phyloP scores from a whole-genome alignment of 2,888 invertebrate genomes.

The Sepioteuthis lessoniana region DNA sequence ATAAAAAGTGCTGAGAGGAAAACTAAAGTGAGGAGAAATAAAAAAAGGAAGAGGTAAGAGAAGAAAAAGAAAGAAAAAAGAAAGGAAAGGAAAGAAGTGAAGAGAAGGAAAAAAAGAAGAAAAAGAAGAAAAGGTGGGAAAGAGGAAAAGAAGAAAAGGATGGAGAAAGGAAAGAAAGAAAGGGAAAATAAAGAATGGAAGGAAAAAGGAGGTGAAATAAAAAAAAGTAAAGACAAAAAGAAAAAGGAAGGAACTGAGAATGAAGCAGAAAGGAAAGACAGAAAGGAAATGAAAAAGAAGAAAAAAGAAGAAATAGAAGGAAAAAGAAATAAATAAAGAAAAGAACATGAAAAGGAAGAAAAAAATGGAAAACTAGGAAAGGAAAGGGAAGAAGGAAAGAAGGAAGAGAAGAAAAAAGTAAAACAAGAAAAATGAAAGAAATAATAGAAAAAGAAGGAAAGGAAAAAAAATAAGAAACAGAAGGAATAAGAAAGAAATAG shows the following conservation, averaged over 20 bases:
- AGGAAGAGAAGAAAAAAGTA: not conserved
- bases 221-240: not conserved
- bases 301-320: not conserved
- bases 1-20: not conserved
- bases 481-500: not conserved
- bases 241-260: not conserved
- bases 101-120: too few species aligned
- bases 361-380: not conserved
- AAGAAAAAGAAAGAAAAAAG: not conserved
- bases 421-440: not conserved
- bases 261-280: not conserved
- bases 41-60: not conserved
- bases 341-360: not conserved
- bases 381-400: not conserved
- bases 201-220: not conserved
- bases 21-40: accelerated
- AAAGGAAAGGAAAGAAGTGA: not conserved
- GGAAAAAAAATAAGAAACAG: not conserved
- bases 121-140: not conserved
- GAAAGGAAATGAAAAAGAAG: not conserved
- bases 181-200: not conserved
- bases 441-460: not conserved
- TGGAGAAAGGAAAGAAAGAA: not conserved
- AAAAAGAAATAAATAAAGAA: not conserved
- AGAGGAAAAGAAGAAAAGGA: not conserved